Base-by-base conservation (phyloP, 2,797 vertebrate species). In the Erpetoichthys calabaricus region DNA sequence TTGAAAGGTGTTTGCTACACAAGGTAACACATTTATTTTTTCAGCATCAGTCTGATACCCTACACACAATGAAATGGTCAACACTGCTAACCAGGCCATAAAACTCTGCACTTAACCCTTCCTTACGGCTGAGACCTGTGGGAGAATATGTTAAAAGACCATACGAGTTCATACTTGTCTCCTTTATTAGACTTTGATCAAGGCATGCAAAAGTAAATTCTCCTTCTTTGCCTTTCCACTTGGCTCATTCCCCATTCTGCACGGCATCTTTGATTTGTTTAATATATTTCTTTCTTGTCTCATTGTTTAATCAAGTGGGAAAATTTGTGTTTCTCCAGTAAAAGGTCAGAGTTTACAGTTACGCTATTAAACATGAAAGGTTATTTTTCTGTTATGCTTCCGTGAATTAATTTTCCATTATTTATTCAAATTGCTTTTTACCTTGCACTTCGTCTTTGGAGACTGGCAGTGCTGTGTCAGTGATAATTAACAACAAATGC, bases 271-370 rank as follows among this genome's bases (percentile, higher is more conserved):
- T 54, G 53, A 54, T 54, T 54, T 54, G 8, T 43, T 3, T 6
- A 54, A 54, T 42, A 54, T 41, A 54, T 54, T 43, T 54, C 4
- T 8, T 6, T 41, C 5, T 54, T 44, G 53, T 43, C 42, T 54
- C 44, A 54, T 54, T 54, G 53, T 54, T 54, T 54, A 54, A 43
- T 54, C 53, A 54, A 54, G 41, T 54, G 41, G 42, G 53, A 7
- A 8, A 41, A 42, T 54, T 54, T 42, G 41, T 54, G 44, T 54
- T 54, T 42, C 53, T 54, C 41, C 9, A 41, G 3, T 41, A 54
- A 54, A 54, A 42, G 53, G 53, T 54, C 9, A 7, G 41, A 54
- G 53, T 54, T 54, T 54, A 54, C 53, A 54, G 41, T 54, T 43
- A 42, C 44, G 9, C 53, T 42, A 54, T 54, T 54, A 54, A 54